A percentile compares a stretch with the other conserved stretches of the same genome.
Conservation (phyloP, 2,113 vertebrate genomes). For the Catharus fuscescens region DNA sequence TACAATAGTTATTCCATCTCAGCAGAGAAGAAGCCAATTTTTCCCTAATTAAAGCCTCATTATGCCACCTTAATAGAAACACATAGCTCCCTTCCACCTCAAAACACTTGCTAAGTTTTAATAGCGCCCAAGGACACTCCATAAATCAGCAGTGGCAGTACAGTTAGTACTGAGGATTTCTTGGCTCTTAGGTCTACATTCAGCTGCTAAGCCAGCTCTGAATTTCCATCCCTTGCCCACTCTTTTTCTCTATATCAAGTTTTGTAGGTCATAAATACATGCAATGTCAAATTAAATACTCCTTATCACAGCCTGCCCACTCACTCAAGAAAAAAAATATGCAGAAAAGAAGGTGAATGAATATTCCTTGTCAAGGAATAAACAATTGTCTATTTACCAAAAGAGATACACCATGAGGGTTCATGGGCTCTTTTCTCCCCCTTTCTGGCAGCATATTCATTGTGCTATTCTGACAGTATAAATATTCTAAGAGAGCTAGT, state of each 20-base stretch:
- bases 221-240: not conserved
- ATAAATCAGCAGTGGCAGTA: not conserved
- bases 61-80: not conserved
- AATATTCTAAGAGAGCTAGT: not conserved
- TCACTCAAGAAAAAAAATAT: not conserved
- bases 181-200: not conserved
- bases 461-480: not conserved
- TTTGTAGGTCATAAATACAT: slow-evolving; percentile 8
- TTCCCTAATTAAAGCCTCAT: slow-evolving; percentile 8
- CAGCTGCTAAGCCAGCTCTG: not conserved
- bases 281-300: not conserved
- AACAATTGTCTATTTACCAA: not conserved
- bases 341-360: not conserved
- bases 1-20: not conserved
- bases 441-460: not conserved
- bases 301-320: not conserved
- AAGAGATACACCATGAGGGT: not conserved
- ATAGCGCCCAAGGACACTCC: not conserved
- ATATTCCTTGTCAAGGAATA: not conserved
- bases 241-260: not conserved
- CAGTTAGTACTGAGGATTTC: not conserved
- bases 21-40: not conserved
- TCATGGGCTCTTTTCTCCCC: not conserved
- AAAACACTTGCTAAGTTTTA: not conserved
- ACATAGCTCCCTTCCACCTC: not conserved